A percentile compares a stretch with the other conserved stretches of the same genome.
These are phyloP conservation scores for Halyomorpha halys DNA, from an alignment of 1,140 invertebrate species.

Conservation along the genomic window DNA sequence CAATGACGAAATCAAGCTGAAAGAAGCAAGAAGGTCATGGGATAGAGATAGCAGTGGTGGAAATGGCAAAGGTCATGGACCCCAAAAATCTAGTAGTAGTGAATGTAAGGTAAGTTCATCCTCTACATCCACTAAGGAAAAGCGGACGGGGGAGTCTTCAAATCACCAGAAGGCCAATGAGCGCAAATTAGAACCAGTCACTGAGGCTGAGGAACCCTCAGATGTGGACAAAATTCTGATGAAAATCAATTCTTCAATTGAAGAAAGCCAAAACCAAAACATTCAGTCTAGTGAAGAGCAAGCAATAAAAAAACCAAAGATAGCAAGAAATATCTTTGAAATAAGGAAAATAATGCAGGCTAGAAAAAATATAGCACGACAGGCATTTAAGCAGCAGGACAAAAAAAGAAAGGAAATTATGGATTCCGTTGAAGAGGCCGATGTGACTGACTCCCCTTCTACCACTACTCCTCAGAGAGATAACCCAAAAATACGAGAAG, in stretches of 20 bases:
- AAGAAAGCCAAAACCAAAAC: constrained; percentile 12
- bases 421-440: too few species aligned
- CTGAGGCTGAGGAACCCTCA: neutral
- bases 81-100: neutral
- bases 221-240: constrained; percentile 20
- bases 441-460: too few species aligned
- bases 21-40: constrained; percentile 26
- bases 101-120: neutral
- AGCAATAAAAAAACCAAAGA: constrained; percentile 31
- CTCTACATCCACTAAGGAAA: neutral
- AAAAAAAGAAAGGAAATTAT: neutral
- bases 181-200: neutral
- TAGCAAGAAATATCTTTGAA: constrained; percentile 30
- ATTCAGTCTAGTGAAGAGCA: constrained; percentile 3
- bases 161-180: neutral
- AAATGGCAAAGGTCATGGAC: constrained; percentile 3
- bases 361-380: constrained; percentile 20
- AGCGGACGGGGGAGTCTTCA: neutral
- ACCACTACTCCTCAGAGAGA: neutral
- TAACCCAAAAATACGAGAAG: neutral
- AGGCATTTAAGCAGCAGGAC: neutral
- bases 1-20: constrained; percentile 23
- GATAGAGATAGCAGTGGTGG: constrained; percentile 29
- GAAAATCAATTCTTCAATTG: constrained; percentile 23
- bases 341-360: constrained; percentile 29